phyloP scores from a whole-genome alignment of 2,888 invertebrate genomes.

The Mesochorus sp. region DNA sequence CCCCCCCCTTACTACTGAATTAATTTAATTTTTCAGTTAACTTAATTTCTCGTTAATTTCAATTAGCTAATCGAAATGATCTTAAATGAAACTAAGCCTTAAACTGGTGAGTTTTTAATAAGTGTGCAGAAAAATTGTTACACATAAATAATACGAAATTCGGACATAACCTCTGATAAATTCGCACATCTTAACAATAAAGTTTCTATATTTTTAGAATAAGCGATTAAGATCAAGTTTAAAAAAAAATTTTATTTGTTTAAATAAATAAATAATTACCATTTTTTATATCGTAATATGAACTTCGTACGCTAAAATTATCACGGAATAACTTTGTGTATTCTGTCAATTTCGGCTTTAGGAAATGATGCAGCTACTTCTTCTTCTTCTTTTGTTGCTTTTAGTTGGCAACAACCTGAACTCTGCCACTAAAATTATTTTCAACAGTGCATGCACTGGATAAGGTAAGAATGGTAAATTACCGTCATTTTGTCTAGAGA shows the following conservation, averaged over 20 bases:
- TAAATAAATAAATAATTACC: slow-evolving; percentile 42
- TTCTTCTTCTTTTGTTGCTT: slow-evolving; percentile 5
- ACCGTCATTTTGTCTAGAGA: neutral
- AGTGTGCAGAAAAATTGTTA: neutral
- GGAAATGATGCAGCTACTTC: slow-evolving; percentile 61
- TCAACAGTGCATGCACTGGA: neutral
- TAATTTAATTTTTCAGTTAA: too few species aligned
- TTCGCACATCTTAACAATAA: neutral
- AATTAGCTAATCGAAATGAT: too few species aligned
- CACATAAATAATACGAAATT: slow-evolving; percentile 23
- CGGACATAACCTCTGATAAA: slow-evolving; percentile 47
- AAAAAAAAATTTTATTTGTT: neutral
- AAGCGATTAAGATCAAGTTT: neutral
- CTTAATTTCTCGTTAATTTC: too few species aligned
- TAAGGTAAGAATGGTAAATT: too few species aligned
- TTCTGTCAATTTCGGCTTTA: slow-evolving; percentile 34
- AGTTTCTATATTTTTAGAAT: neutral
- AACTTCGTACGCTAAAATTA: neutral
- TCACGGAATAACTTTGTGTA: slow-evolving; percentile 1
- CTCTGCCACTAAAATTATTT: neutral
- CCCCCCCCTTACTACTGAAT: too few species aligned
- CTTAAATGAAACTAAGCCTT: too few species aligned
- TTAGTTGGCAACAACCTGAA: slow-evolving; percentile 19
- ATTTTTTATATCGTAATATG: slow-evolving; percentile 27
- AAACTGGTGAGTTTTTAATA: too few species aligned